Conservation (phyloP, 1,140 invertebrate genomes). For the Micrasema minimum region DNA sequence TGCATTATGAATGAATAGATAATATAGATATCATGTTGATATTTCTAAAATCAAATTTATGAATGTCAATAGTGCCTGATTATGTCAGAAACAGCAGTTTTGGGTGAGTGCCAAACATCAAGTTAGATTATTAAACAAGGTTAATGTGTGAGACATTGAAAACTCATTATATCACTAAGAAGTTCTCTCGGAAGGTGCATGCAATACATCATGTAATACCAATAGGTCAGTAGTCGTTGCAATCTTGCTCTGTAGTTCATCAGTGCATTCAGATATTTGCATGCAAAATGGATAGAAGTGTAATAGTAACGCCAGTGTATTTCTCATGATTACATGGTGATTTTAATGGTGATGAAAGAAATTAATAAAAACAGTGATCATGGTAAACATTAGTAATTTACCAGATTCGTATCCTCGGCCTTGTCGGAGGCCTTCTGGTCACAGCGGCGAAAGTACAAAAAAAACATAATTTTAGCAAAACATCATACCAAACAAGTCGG, state of each 20-base stretch:
- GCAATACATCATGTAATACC: neutral
- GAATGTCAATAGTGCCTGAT: neutral
- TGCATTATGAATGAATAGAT: no score
- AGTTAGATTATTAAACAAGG: constrained; percentile 25
- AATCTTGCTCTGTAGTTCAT: no score
- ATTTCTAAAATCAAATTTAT: no score
- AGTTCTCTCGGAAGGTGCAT: neutral
- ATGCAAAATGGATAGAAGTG: no score
- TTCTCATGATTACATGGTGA: neutral
- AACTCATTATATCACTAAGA: neutral
- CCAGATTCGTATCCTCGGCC: constrained; percentile 91
- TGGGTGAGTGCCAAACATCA: constrained; percentile 32
- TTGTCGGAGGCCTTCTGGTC: constrained; percentile 81
- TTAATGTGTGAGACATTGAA: constrained; percentile 35
- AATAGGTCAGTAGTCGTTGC: neutral
- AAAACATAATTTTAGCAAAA: constrained; percentile 31
- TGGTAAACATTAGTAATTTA: constrained; percentile 66
- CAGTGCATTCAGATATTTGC: no score
- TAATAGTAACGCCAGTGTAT: no score
- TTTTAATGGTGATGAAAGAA: neutral
- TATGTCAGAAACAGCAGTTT: constrained; percentile 21
- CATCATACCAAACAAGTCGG: no score
- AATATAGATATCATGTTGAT: no score
- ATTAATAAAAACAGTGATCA: no score
- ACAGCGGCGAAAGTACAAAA: constrained; percentile 56